Base-by-base conservation (phyloP, 2,888 invertebrate species). In the Orthosia cruda region DNA sequence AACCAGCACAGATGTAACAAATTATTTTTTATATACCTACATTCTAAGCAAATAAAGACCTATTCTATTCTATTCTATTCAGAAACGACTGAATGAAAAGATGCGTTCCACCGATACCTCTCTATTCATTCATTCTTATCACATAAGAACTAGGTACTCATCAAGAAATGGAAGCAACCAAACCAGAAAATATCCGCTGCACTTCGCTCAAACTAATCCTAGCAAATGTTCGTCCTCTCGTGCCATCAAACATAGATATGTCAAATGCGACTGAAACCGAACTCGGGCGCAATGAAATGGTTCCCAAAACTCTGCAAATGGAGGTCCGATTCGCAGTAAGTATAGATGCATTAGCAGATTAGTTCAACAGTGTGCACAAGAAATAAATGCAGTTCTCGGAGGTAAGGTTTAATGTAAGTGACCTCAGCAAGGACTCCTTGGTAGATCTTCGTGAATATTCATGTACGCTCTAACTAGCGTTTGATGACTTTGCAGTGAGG, bases 301-400 rank as follows among this genome's bases (percentile, higher is more conserved):
- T 77, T 80, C 65, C 75, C 73, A 68, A 83, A 86, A 81, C 80
- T 74, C 69, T 77, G 74, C 71, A 84, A 86, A 87, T 84, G 82
- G 85, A 74, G 20, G 66, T 69, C 70, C 74, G 71, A 71, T 77
- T 18, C 50, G 23, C 58, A 71, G 63, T 66, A 80, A 87, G 88
- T 90, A 87, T 87, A 88, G 88, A 88, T 87, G 90, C 93, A 93
- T 93, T 93, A 93, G 92, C 85, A 86, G 91, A 93, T 93, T 93
- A 92, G 88, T 89, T 89, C 87, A 74, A 68, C 74, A 79, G 85
- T 85, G 86, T 87, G 88, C 86, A 79, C 78, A 81, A 81, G 85
- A 83, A 87, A 87, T 82, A 85, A 84, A 86, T 88, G 84, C 81
- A 81, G 52, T 59, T 50, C 59, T 23, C 23, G 49, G 82, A 81